phyloP scores from a whole-genome alignment of 1,140 invertebrate genomes.

The Drosophila cardini region DNA sequence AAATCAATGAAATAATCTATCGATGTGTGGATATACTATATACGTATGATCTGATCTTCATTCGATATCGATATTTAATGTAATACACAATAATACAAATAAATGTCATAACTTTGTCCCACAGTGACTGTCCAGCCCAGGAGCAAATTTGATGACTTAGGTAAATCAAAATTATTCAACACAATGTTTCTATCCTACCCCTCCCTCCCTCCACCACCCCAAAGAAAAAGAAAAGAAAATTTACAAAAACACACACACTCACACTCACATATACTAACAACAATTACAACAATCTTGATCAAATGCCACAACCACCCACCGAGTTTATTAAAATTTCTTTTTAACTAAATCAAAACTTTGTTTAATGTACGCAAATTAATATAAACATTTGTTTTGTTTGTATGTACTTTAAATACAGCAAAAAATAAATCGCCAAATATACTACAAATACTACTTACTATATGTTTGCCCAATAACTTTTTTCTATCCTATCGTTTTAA shows the following conservation, averaged over 20 bases:
- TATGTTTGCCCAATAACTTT: conserved; percentile 28
- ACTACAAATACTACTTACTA: background rate
- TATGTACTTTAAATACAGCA: conserved; percentile 52
- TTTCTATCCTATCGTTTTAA: conserved; percentile 15
- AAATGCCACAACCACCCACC: conserved; percentile 38
- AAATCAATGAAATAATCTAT: conserved; percentile 2
- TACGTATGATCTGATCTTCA: conserved; percentile 52
- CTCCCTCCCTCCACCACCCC: background rate
- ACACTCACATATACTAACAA: conserved; percentile 43
- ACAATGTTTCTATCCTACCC: conserved; percentile 25
- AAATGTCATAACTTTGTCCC: conserved; percentile 82
- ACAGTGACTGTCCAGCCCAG: conserved; percentile 90
- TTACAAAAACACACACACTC: conserved; percentile 30
- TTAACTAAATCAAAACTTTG: conserved; percentile 59
- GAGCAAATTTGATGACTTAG: conserved; percentile 90
- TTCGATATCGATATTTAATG: conserved; percentile 48
- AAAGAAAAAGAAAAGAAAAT: conserved; percentile 13
- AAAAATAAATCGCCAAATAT: conserved; percentile 12
- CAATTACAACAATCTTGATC: conserved; percentile 20
- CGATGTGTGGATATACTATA: conserved; percentile 19
- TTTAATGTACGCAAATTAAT: conserved; percentile 64
- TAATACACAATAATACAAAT: conserved; percentile 76
- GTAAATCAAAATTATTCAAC: conserved; percentile 86
- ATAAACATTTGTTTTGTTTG: conserved; percentile 45
- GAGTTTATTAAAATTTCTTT: conserved; percentile 65